Evolutionary conservation across 1,140 invertebrate species (phyloP).

Genomic region (Bombus huntii): DNA sequence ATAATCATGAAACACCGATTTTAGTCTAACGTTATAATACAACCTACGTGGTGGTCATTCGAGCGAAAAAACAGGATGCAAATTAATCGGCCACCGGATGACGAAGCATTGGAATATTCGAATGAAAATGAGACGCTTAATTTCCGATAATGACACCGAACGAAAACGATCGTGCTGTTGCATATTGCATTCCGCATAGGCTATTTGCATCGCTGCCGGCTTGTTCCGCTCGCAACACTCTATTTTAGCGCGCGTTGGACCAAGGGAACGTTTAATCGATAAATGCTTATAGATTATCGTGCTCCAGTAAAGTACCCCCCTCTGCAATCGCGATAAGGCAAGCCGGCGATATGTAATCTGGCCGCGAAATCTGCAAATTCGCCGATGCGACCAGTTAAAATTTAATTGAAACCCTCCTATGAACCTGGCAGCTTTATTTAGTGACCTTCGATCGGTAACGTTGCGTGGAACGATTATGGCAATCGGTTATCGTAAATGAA

Average conservation of each 20-base stretch:
- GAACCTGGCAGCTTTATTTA: no score
- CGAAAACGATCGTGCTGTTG: constrained; percentile 20
- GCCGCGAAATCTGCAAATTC: constrained; percentile 27
- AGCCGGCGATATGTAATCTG: constrained; percentile 10
- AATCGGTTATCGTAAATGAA: neutral
- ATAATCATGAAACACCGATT: neutral
- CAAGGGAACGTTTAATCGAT: constrained; percentile 40
- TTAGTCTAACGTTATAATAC: neutral
- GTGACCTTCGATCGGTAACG: neutral
- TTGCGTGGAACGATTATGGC: neutral
- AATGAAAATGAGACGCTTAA: neutral
- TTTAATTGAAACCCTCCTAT: constrained; percentile 8
- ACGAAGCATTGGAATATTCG: neutral
- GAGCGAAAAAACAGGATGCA: neutral
- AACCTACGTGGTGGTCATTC: neutral
- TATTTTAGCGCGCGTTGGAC: constrained; percentile 10
- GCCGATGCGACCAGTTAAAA: neutral
- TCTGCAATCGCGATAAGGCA: constrained; percentile 13
- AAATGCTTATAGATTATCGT: constrained; percentile 36
- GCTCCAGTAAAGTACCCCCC: constrained; percentile 11
- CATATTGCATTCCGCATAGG: constrained; percentile 20
- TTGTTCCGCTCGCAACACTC: constrained; percentile 13
- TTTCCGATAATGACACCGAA: constrained; percentile 20
- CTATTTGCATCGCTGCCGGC: constrained; percentile 28
- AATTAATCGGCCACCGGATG: neutral